Evolutionary conservation across 30 jellyfish, hydroid and myxozoan species (phyloP).

Genomic region (Pseudorhiza aurosa): DNA sequence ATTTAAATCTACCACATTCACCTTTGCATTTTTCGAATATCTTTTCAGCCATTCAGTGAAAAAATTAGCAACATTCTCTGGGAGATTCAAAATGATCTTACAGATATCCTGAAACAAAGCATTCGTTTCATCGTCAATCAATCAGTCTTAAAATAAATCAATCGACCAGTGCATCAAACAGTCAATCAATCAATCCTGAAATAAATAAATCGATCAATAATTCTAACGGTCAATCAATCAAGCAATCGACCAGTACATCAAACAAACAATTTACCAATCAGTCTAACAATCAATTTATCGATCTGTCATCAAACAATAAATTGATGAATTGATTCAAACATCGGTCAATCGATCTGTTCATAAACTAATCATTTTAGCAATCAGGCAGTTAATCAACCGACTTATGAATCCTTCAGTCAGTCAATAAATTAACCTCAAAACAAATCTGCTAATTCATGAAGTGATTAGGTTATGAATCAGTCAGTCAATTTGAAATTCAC

Average conservation of each 20-base stretch:
- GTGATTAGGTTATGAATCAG: too few relatives aligned
- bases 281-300: neutral
- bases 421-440: too few relatives aligned
- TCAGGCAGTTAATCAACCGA: too few relatives aligned
- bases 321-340: too few relatives aligned
- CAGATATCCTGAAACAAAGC: constrained; percentile 28
- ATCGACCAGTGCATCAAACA: neutral
- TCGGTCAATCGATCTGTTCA: too few relatives aligned
- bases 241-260: neutral
- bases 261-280: neutral
- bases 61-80: constrained; percentile 10
- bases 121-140: neutral
- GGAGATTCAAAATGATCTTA: constrained; percentile 20
- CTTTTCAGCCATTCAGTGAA: constrained; percentile 44
- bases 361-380: too few relatives aligned
- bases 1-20: too few relatives aligned
- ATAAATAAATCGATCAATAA: too few relatives aligned
- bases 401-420: too few relatives aligned
- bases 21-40: constrained; percentile 49
- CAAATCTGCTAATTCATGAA: too few relatives aligned
- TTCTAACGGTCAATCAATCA: neutral
- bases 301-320: neutral
- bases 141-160: neutral
- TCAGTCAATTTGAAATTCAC: too few relatives aligned
- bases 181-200: too few relatives aligned